Conservation (phyloP, 2,888 invertebrate genomes). For the Toxonevra muliebris region DNA sequence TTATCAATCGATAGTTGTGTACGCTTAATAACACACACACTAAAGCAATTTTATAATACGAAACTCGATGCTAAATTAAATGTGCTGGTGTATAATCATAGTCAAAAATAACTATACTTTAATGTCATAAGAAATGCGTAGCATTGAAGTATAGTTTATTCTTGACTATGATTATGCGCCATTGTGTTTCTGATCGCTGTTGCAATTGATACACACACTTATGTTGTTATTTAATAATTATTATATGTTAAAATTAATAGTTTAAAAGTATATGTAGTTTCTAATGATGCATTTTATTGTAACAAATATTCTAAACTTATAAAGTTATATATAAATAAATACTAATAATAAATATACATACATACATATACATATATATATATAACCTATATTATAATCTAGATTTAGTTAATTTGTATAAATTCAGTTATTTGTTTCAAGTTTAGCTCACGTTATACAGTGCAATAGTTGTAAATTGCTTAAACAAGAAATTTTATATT, state of each 20-base stretch:
- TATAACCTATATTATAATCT: neutral
- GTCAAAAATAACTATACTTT: no score
- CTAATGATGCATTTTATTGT: constrained; percentile 22
- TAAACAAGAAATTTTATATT: neutral
- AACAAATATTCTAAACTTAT: constrained; percentile 16
- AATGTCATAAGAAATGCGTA: no score
- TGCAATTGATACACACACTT: neutral
- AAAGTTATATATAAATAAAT: neutral
- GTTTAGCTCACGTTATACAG: neutral
- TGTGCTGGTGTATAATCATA: no score
- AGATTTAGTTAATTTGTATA: constrained; percentile 1
- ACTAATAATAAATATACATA: neutral
- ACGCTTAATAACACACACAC: neutral
- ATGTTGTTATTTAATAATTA: neutral
- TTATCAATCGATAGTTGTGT: constrained; percentile 19
- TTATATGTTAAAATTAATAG: constrained; percentile 4
- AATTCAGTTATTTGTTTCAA: neutral
- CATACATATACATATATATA: neutral
- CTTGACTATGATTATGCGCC: constrained; percentile 1
- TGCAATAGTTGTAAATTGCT: constrained; percentile 12
- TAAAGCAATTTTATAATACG: no score
- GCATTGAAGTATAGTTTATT: no score
- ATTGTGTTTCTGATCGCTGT: neutral
- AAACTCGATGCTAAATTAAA: no score
- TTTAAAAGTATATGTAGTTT: neutral